A percentile compares a stretch with the other conserved stretches of the same genome.
phyloP scores from a whole-genome alignment of 1,140 invertebrate species.

The Apolygus lucorum region DNA sequence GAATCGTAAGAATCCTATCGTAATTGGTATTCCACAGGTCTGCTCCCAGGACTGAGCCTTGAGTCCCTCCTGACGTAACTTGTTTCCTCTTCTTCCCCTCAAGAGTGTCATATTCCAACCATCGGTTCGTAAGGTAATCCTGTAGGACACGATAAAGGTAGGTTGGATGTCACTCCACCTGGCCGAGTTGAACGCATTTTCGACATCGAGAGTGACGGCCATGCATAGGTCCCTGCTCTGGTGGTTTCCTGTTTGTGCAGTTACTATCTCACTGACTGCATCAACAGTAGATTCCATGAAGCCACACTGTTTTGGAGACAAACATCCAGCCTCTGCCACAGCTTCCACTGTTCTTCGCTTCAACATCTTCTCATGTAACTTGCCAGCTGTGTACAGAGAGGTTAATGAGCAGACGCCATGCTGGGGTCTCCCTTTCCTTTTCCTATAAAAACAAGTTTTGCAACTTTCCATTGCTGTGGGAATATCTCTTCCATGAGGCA shows the following conservation, averaged over 20 bases:
- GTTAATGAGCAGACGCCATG: neutral
- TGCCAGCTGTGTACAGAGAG: neutral
- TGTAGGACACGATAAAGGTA: neutral
- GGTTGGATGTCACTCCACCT: neutral
- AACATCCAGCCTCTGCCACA: neutral
- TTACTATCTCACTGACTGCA: neutral
- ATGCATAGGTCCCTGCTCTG: neutral
- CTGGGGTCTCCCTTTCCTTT: neutral
- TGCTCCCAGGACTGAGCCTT: no score
- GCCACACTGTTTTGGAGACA: neutral
- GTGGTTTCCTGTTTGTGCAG: neutral
- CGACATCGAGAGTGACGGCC: neutral
- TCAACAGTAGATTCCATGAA: neutral
- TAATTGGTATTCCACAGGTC: conserved; percentile 21
- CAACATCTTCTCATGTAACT: neutral
- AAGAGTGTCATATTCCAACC: neutral
- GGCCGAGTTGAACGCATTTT: neutral
- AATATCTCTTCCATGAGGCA: neutral
- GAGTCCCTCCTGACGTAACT: neutral
- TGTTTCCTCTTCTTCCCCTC: neutral
- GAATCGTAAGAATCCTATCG: conserved; percentile 33
- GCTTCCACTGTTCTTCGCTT: neutral
- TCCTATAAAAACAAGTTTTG: neutral
- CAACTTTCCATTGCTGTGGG: neutral
- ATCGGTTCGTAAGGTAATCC: no score